A percentile compares a stretch with the other conserved stretches of the same genome.
phyloP scores from a whole-genome alignment of 92 coral and sea anemone genomes.

The Umimayanthus chanpuru region DNA sequence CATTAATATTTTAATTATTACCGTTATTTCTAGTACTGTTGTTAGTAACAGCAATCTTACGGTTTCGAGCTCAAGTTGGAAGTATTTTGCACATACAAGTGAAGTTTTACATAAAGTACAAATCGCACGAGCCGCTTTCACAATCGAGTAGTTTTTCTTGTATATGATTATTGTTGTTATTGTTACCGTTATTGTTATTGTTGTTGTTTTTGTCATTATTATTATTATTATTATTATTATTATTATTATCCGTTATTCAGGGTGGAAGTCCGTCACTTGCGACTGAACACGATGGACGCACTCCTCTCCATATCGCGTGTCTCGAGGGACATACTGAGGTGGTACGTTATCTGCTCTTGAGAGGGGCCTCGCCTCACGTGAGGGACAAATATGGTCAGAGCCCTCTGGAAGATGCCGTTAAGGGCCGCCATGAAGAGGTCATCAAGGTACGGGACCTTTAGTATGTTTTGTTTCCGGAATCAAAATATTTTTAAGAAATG shows the following conservation, averaged over 20 bases:
- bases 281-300: constrained; percentile 92
- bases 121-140: no score
- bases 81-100: no score
- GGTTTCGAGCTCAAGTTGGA: no score
- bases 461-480: neutral
- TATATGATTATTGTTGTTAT: no score
- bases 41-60: no score
- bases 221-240: neutral
- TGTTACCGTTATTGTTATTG: neutral
- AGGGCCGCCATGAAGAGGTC: constrained; percentile 48
- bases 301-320: constrained; percentile 94
- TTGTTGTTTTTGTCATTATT: neutral
- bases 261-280: constrained; percentile 77
- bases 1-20: no score
- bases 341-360: constrained; percentile 70
- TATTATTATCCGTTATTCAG: constrained; percentile 3
- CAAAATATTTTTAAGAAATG: neutral
- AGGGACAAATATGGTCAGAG: constrained; percentile 87
- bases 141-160: no score
- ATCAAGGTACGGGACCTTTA: constrained; percentile 27
- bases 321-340: constrained; percentile 85
- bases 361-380: constrained; percentile 94
- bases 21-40: no score
- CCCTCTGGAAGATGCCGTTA: constrained; percentile 87
- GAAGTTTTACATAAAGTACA: no score